Conservation (phyloP, 2,797 vertebrate genomes). For the Ataeniobius toweri region DNA sequence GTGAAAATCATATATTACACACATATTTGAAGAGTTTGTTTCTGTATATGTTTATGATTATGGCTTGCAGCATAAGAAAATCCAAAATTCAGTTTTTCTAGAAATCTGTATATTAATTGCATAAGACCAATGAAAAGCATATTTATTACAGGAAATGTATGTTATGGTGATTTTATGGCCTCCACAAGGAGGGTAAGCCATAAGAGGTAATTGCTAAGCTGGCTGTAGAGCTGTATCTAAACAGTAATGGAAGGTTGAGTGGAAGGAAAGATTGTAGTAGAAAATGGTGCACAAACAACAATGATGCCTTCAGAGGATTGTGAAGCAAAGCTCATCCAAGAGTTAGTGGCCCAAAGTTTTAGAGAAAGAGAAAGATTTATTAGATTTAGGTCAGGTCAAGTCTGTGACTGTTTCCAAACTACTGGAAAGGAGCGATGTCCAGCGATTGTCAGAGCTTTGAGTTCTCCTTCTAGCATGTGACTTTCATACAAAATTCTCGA, state of each 20-base stretch:
- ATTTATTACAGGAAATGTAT: not conserved
- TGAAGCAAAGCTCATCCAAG: not conserved
- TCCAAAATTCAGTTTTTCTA: not conserved
- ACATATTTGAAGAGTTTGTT: not conserved
- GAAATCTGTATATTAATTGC: not conserved
- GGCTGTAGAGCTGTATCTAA: not conserved
- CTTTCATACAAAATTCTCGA: too few species aligned
- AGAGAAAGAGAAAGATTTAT: too few species aligned
- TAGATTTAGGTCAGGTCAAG: too few species aligned
- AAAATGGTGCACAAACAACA: not conserved
- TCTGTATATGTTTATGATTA: not conserved
- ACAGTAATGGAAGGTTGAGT: not conserved
- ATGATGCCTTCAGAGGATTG: too few species aligned
- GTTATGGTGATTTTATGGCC: not conserved
- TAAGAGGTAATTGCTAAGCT: too few species aligned
- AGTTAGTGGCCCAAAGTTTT: not conserved
- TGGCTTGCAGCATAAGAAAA: not conserved
- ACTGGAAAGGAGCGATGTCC: too few species aligned
- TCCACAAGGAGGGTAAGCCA: not conserved
- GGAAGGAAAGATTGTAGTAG: not conserved
- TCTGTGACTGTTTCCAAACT: too few species aligned
- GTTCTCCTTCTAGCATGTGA: too few species aligned
- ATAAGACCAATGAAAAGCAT: not conserved
- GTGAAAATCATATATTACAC: not conserved
- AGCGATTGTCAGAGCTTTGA: too few species aligned